phyloP scores from a whole-genome alignment of 2,797 vertebrate species.

The Prionace glauca region DNA sequence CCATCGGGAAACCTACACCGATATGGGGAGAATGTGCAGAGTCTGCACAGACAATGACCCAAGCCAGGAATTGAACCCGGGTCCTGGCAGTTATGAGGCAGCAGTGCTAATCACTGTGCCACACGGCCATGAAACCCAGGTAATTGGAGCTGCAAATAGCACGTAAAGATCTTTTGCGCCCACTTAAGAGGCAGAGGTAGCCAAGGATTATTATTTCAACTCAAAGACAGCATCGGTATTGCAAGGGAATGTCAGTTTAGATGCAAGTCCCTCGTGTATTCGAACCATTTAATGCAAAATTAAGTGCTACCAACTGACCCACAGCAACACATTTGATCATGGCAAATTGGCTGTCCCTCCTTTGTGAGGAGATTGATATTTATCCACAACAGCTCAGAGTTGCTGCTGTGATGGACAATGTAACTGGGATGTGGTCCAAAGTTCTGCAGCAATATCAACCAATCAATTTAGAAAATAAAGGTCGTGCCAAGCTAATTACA shows the following conservation, averaged over 20 bases:
- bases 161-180: neutral
- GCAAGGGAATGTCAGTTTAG: neutral
- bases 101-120: too few species aligned
- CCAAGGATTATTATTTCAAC: too few species aligned
- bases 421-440: neutral
- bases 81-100: too few species aligned
- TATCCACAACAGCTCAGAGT: neutral
- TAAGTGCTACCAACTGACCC: neutral
- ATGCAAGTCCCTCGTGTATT: neutral
- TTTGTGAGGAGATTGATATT: neutral
- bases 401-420: neutral
- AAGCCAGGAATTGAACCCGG: too few species aligned
- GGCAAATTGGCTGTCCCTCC: neutral
- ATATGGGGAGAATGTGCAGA: too few species aligned
- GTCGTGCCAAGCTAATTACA: neutral
- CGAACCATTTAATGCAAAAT: neutral
- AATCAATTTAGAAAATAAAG: neutral
- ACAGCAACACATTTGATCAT: neutral
- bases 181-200: neutral
- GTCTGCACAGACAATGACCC: too few species aligned
- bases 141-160: neutral
- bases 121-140: too few species aligned
- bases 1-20: too few species aligned
- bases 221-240: neutral
- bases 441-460: neutral